Percentiles rank a stretch among this genome's conserved stretches.
Evolutionary conservation across 1,140 invertebrate genomes (phyloP).

Genomic region (Neotoxoptera formosana): DNA sequence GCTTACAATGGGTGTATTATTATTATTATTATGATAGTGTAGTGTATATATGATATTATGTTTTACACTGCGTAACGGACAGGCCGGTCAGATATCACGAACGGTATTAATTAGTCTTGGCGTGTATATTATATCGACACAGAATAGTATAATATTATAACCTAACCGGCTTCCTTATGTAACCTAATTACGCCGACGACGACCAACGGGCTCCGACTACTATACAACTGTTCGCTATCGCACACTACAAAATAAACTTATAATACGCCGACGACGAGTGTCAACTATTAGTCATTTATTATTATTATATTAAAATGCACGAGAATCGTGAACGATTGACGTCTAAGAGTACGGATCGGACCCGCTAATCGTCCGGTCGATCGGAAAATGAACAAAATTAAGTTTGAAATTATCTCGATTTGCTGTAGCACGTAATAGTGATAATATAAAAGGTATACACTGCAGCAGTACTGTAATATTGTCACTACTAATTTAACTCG

Average conservation of each 20-base stretch:
- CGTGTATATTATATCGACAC: slow-evolving; percentile 20
- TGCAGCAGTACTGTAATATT: no score
- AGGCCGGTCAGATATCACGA: slow-evolving; percentile 1
- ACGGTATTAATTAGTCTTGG: not conserved
- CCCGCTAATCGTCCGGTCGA: no score
- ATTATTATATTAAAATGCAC: no score
- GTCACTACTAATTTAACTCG: no score
- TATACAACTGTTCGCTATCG: not conserved
- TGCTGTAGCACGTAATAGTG: no score
- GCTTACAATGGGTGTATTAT: not conserved
- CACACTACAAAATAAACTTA: no score
- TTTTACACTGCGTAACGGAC: not conserved
- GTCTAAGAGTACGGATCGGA: not conserved
- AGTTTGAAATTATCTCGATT: no score
- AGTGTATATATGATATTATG: not conserved
- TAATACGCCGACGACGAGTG: not conserved
- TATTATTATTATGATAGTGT: not conserved
- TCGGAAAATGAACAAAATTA: no score
- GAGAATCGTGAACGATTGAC: no score
- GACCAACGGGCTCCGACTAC: not conserved
- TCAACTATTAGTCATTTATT: not conserved
- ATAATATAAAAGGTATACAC: no score
- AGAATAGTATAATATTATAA: slow-evolving; percentile 25
- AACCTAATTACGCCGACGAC: not conserved
- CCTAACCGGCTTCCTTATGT: slow-evolving; percentile 32